Evolutionary conservation across 2,797 vertebrate species (phyloP).

Genomic region (Onychomys arenicola): DNA sequence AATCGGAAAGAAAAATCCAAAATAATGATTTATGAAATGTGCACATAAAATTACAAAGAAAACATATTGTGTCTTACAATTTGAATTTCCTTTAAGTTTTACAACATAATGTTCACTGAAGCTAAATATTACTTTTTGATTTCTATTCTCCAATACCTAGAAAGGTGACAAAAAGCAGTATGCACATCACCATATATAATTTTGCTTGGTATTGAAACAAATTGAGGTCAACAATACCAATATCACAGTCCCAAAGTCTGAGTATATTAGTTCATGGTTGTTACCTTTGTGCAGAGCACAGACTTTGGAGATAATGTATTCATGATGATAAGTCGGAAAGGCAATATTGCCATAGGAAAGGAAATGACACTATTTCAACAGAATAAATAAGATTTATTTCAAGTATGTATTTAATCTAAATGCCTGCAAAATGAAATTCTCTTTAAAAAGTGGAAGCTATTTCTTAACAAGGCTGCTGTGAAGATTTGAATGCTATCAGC

Average conservation of each 20-base stretch:
- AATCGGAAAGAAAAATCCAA: not conserved
- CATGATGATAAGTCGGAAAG: not conserved
- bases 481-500: not conserved
- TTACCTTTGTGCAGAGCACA: not conserved
- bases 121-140: constrained; percentile 9
- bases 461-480: constrained; percentile 46
- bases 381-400: constrained; percentile 1
- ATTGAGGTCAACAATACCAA: constrained; percentile 3
- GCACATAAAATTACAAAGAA: not conserved
- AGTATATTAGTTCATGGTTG: not conserved
- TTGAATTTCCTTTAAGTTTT: constrained; percentile 3
- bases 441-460: not conserved
- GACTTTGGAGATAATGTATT: not conserved
- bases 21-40: not conserved
- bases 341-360: not conserved
- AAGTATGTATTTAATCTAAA: constrained; percentile 43
- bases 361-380: not conserved
- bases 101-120: not conserved
- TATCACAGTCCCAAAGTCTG: not conserved
- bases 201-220: constrained; percentile 23
- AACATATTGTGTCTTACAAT: not conserved
- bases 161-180: constrained; percentile 22
- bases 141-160: not conserved
- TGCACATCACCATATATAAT: not conserved
- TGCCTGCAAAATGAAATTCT: constrained; percentile 4